Evolutionary conservation across 2,797 vertebrate genomes (phyloP), one percentile per base, ranked within the genome.

Genomic region (Tolypeutes matacus): DNA sequence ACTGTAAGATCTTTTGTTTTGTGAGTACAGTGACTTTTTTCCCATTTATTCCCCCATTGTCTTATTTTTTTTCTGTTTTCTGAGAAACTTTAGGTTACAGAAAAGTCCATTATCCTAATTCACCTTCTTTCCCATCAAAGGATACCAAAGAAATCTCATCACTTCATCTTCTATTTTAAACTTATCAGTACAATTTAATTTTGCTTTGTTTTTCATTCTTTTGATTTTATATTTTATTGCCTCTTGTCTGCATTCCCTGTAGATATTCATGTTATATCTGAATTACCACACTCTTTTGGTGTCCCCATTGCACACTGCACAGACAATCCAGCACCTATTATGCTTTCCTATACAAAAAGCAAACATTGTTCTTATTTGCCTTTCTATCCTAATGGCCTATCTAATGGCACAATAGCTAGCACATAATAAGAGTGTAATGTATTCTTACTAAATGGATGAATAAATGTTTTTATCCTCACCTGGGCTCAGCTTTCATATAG

Each of bases 51-150:
- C n/a, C n/a, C n/a, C n/a, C n/a, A n/a, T n/a, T n/a, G n/a, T n/a
- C n/a, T n/a, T n/a, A n/a, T n/a, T n/a, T n/a, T n/a, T n/a, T n/a
- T n/a, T n/a, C n/a, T n/a, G n/a, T n/a, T n/a, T n/a, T n/a, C n/a
- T n/a, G n/a, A n/a, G n/a, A n/a, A n/a, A n/a, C n/a, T n/a, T n/a
- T n/a, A n/a, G n/a, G n/a, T n/a, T n/a, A n/a, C n/a, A n/a, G n/a
- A n/a, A n/a, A n/a, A n/a, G n/a, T 31, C n/a, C 29, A 10, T 91
- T 81, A 39, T 83, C 15, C 13, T 91, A 46, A 80, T 82, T 95
- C 25, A n/a, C 46, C 21, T 91, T 93, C 70, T 90, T 91, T 53
- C 11, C 58, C 9, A 39, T 58, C 36, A 67, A 91, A 76, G 18
- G 29, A 65, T 70, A 31, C 14, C 13, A 84, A 95, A 42, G 21